These are phyloP conservation scores for Trichomalopsis sarcophagae DNA, from an alignment of 1,140 invertebrate species.

Conservation along the genomic window DNA sequence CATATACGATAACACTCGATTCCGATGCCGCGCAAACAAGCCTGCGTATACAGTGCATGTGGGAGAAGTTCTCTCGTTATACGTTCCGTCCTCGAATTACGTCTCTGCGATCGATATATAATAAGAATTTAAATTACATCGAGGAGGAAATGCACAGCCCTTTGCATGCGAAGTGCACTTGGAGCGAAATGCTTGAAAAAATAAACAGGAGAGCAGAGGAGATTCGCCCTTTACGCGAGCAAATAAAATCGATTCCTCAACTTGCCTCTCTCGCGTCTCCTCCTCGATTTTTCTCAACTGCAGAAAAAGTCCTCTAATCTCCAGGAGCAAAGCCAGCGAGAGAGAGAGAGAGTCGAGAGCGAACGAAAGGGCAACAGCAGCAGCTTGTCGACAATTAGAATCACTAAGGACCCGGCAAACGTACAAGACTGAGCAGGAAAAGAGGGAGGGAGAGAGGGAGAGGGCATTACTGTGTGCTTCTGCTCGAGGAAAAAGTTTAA, in stretches of 20 bases:
- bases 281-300: slow-evolving; percentile 46
- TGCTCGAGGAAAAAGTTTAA: slow-evolving; percentile 67
- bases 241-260: slow-evolving; percentile 36
- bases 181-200: slow-evolving; percentile 2
- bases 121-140: background rate
- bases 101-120: background rate
- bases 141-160: background rate
- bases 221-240: background rate
- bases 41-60: background rate
- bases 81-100: background rate
- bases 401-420: slow-evolving; percentile 66
- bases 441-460: slow-evolving; percentile 14
- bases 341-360: slow-evolving; percentile 8
- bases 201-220: background rate
- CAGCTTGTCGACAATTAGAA: slow-evolving; percentile 71
- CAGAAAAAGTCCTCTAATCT: slow-evolving; percentile 56
- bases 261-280: background rate
- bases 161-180: background rate
- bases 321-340: slow-evolving; percentile 10
- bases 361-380: slow-evolving; percentile 41
- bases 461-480: background rate
- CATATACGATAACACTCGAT: background rate
- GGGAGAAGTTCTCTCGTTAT: background rate
- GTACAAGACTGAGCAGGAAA: slow-evolving; percentile 55
- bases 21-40: background rate